Evolutionary conservation across 2,888 invertebrate species (phyloP).

Genomic region (Drosophila prolongata): DNA sequence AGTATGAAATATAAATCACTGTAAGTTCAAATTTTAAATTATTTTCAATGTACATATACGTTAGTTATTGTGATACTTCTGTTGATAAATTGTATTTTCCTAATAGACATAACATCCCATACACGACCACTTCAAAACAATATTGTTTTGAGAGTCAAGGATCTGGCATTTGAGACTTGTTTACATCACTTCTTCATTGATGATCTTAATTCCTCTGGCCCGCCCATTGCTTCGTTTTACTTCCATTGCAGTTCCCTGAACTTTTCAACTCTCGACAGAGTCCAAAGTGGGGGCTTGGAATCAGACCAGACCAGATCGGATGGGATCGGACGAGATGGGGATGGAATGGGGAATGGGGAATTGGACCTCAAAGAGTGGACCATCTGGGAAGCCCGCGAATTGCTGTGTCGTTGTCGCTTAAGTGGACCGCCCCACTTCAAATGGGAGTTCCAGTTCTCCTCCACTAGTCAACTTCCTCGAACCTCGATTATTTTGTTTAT

Average conservation of each 20-base stretch:
- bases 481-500: conserved; percentile 65
- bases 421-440: conserved; percentile 50
- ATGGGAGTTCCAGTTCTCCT: conserved; percentile 32
- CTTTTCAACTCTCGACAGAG: conserved; percentile 32
- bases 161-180: conserved; percentile 9
- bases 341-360: neutral
- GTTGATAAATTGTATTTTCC: too few species aligned
- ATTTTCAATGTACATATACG: too few species aligned
- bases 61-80: too few species aligned
- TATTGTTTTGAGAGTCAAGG: neutral
- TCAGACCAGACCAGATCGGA: conserved; percentile 1
- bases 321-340: neutral
- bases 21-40: too few species aligned
- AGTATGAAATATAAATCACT: too few species aligned
- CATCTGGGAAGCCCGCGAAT: conserved; percentile 13
- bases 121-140: neutral
- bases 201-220: conserved; percentile 2
- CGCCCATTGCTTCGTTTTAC: conserved; percentile 3
- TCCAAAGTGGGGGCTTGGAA: neutral
- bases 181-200: conserved; percentile 2
- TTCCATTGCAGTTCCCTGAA: conserved; percentile 36
- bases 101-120: too few species aligned
- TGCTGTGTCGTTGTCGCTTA: conserved; percentile 32
- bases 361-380: conserved; percentile 3
- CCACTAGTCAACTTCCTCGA: neutral